Conservation (phyloP, 2,113 vertebrate genomes). For the Rhadina sibilatrix region DNA sequence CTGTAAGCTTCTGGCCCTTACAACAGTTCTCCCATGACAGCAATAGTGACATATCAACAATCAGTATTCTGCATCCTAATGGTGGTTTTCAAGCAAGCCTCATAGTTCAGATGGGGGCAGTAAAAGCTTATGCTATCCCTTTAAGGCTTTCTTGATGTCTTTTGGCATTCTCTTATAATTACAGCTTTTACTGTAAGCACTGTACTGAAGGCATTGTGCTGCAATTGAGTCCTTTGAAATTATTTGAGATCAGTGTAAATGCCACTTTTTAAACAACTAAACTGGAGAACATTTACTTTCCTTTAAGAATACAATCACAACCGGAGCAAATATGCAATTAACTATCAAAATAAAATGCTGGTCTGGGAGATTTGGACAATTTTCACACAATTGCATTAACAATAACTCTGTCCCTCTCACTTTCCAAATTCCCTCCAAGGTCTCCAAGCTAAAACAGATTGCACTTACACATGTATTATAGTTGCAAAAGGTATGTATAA, state of each 20-base stretch:
- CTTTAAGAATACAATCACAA: conserved; percentile 39
- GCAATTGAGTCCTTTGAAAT: conserved; percentile 18
- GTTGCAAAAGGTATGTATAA: neutral
- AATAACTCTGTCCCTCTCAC: neutral
- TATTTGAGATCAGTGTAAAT: conserved; percentile 16
- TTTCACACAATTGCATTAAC: neutral
- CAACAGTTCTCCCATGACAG: conserved; percentile 66
- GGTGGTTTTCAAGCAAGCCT: conserved; percentile 70
- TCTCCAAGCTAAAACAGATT: neutral
- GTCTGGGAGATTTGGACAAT: conserved; percentile 18
- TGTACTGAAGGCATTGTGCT: conserved; percentile 27
- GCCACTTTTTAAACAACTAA: conserved; percentile 38
- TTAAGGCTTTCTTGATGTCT: conserved; percentile 68
- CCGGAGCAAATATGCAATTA: conserved; percentile 49
- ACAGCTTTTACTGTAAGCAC: conserved; percentile 66
- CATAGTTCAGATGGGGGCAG: conserved; percentile 71
- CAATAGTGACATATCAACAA: conserved; percentile 71
- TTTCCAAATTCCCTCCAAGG: neutral
- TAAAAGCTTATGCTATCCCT: conserved; percentile 72
- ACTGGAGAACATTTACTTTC: conserved; percentile 42
- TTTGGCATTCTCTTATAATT: conserved; percentile 68
- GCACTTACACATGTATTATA: neutral
- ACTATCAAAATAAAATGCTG: conserved; percentile 54
- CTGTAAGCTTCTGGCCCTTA: conserved; percentile 41
- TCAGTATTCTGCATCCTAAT: conserved; percentile 72